phyloP scores from a whole-genome alignment of 2,888 invertebrate genomes.

The Microdon myrmicae region DNA sequence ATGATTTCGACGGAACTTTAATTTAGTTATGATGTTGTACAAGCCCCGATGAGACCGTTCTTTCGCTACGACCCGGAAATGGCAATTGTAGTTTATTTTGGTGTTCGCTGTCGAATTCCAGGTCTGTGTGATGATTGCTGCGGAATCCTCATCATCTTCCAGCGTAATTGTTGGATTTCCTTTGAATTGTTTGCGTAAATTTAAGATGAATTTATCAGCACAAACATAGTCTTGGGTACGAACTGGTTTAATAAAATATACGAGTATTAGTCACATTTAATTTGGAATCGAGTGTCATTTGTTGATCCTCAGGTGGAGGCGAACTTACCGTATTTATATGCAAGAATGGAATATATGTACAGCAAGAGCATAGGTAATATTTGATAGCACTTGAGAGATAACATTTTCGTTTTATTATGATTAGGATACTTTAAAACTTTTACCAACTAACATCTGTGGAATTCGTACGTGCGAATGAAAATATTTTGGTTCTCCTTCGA shows the following conservation, averaged over 20 bases:
- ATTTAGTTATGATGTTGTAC: constrained; percentile 61
- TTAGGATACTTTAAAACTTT: no score
- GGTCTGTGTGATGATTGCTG: constrained; percentile 60
- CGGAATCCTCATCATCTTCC: constrained; percentile 61
- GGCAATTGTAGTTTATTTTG: constrained; percentile 62
- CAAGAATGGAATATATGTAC: constrained; percentile 40
- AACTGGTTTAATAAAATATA: constrained; percentile 50
- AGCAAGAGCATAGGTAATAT: no score
- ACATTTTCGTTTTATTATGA: no score
- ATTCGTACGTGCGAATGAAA: no score
- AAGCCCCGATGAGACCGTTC: constrained; percentile 59
- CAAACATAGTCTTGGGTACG: constrained; percentile 62
- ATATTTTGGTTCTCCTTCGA: no score
- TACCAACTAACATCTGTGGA: no score
- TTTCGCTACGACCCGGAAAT: constrained; percentile 60
- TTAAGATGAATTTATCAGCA: constrained; percentile 59
- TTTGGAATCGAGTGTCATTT: background rate
- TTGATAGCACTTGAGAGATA: no score
- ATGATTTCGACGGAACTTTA: constrained; percentile 61
- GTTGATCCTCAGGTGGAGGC: background rate
- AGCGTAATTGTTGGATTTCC: constrained; percentile 60
- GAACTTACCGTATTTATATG: constrained; percentile 56
- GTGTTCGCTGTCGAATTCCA: constrained; percentile 62
- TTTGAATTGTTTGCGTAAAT: constrained; percentile 59
- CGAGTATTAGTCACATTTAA: background rate